Conservation (phyloP, 2,888 invertebrate species). For the Andrena marginata region DNA sequence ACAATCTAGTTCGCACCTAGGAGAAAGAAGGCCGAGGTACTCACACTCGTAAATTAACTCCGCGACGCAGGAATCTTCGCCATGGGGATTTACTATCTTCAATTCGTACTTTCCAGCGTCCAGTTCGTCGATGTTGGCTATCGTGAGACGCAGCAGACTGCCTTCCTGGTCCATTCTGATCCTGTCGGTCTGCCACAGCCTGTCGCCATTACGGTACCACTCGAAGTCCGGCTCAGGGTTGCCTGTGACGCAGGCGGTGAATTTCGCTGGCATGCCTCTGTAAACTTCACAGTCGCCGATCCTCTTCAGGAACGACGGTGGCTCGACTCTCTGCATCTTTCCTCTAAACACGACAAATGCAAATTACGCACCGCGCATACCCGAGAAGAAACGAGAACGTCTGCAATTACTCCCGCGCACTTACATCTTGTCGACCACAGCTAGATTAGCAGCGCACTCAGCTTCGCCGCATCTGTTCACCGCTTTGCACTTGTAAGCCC, state of each 20-base stretch:
- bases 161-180: slow-evolving; percentile 93
- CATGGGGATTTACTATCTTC: slow-evolving; percentile 93
- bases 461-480: slow-evolving; percentile 93
- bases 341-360: slow-evolving; percentile 86
- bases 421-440: slow-evolving; percentile 94
- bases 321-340: slow-evolving; percentile 91
- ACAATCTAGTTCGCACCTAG: neutral
- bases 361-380: neutral
- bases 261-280: slow-evolving; percentile 95
- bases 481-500: slow-evolving; percentile 92
- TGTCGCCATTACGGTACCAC: slow-evolving; percentile 93
- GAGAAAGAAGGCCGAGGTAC: slow-evolving; percentile 72
- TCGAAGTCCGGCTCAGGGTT: slow-evolving; percentile 95
- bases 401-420: slow-evolving; percentile 70
- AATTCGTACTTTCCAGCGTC: slow-evolving; percentile 95
- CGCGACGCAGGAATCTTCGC: slow-evolving; percentile 93
- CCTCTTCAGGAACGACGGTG: slow-evolving; percentile 95
- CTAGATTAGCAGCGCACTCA: slow-evolving; percentile 90
- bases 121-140: slow-evolving; percentile 91
- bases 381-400: too few relatives aligned
- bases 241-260: slow-evolving; percentile 96
- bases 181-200: slow-evolving; percentile 93
- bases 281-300: slow-evolving; percentile 95
- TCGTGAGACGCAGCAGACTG: slow-evolving; percentile 92
- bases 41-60: slow-evolving; percentile 93